Evolutionary conservation across 2,888 invertebrate genomes (phyloP).

Genomic region (Ceramica pisi): DNA sequence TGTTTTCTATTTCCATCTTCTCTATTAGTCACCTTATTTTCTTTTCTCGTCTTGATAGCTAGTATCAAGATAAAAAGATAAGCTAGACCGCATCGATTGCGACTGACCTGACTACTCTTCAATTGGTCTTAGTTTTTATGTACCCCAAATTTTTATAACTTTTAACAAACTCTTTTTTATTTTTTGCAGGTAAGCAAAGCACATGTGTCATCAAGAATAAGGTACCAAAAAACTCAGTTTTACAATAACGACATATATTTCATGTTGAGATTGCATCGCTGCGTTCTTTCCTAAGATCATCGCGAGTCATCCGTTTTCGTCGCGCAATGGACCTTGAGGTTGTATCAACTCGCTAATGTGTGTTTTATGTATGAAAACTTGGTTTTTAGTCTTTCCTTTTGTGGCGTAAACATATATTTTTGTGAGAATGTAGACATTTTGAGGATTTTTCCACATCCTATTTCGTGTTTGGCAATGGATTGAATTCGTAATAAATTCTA

Average conservation of each 20-base stretch:
- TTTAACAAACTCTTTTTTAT: constrained; percentile 11
- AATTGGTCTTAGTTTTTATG: too few species aligned
- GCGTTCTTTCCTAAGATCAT: constrained; percentile 60
- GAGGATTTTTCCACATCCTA: constrained; percentile 24
- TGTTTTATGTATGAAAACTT: constrained; percentile 32
- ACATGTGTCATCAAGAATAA: not conserved
- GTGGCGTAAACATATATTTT: constrained; percentile 28
- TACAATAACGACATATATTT: constrained; percentile 22
- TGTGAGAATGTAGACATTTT: constrained; percentile 38
- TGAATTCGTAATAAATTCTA: constrained; percentile 6
- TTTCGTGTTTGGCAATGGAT: constrained; percentile 18
- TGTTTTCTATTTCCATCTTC: too few species aligned
- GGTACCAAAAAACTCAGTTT: constrained; percentile 29
- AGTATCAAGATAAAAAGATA: not conserved
- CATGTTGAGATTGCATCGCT: constrained; percentile 43
- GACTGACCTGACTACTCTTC: not conserved
- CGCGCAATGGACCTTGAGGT: constrained; percentile 71
- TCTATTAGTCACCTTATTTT: too few species aligned
- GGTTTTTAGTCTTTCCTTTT: constrained; percentile 28
- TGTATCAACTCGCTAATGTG: constrained; percentile 52
- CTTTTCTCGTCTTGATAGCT: too few species aligned
- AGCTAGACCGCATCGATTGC: not conserved
- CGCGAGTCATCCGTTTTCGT: constrained; percentile 44
- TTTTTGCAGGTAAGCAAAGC: constrained; percentile 57
- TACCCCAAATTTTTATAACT: too few species aligned